These are phyloP conservation scores for Diachasma alloeum DNA, from an alignment of 1,140 invertebrate species.

Conservation along the genomic window DNA sequence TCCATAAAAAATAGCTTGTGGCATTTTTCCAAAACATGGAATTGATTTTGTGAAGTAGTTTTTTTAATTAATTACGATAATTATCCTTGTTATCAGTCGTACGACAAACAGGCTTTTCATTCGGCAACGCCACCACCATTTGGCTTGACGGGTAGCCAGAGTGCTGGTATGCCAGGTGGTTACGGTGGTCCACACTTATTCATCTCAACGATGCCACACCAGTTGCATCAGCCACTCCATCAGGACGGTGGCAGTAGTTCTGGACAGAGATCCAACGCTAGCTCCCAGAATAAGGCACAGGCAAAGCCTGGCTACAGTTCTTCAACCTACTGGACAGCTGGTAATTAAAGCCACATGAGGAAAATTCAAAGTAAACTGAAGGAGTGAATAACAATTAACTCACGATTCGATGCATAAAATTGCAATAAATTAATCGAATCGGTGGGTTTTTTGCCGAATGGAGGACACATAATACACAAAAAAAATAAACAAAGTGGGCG, in stretches of 20 bases:
- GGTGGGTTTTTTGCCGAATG: background rate
- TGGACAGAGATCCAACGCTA: slow-evolving; percentile 73
- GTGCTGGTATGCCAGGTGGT: slow-evolving; percentile 74
- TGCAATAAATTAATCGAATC: background rate
- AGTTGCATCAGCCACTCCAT: slow-evolving; percentile 80
- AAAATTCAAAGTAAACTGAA: slow-evolving; percentile 15
- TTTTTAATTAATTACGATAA: too few species aligned
- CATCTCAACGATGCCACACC: slow-evolving; percentile 77
- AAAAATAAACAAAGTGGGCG: background rate
- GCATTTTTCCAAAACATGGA: too few species aligned
- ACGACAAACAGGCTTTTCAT: slow-evolving; percentile 86
- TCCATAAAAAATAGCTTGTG: too few species aligned
- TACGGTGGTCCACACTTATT: slow-evolving; percentile 74
- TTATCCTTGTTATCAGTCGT: slow-evolving; percentile 68
- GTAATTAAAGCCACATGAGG: slow-evolving; percentile 60
- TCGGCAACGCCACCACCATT: slow-evolving; percentile 85
- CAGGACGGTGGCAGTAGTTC: slow-evolving; percentile 74
- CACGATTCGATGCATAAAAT: background rate
- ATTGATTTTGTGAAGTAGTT: too few species aligned
- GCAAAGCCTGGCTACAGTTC: slow-evolving; percentile 73
- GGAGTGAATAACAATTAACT: background rate
- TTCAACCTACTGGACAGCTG: slow-evolving; percentile 70
- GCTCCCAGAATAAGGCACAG: slow-evolving; percentile 74
- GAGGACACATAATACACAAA: background rate
- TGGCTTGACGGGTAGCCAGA: slow-evolving; percentile 76